Percentiles rank a stretch among this genome's conserved stretches.
These are phyloP conservation scores for Adelges cooleyi DNA, from an alignment of 1,140 invertebrate species.

Conservation along the genomic window DNA sequence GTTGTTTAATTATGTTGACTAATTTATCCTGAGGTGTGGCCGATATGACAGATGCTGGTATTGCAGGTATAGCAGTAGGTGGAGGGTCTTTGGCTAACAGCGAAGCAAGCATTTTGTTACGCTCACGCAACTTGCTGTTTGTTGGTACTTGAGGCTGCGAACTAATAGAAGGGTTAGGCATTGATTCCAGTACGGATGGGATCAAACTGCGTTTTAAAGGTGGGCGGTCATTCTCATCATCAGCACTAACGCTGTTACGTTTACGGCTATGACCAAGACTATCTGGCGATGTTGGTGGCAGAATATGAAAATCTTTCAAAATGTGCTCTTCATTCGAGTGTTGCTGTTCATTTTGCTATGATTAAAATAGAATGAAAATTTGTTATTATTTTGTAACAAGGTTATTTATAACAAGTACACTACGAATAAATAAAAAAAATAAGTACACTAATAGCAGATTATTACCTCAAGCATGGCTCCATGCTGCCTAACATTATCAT, in stretches of 20 bases:
- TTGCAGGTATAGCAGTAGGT: conserved; percentile 52
- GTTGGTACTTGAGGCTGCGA: conserved; percentile 36
- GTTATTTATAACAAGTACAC: neutral
- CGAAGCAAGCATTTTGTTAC: conserved; percentile 76
- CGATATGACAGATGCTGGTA: conserved; percentile 51
- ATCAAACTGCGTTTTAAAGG: conserved; percentile 2
- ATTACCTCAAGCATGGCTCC: conserved; percentile 12
- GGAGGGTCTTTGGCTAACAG: conserved; percentile 63
- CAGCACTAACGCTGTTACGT: conserved; percentile 46
- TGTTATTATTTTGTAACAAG: neutral
- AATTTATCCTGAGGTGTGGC: conserved; percentile 53
- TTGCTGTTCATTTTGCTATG: conserved; percentile 7
- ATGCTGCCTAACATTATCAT: conserved; percentile 36
- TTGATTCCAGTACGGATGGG: conserved; percentile 1
- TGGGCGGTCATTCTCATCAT: conserved; percentile 39
- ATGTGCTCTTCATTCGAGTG: neutral
- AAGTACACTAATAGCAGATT: neutral
- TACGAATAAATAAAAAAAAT: neutral
- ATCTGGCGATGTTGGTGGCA: conserved; percentile 41
- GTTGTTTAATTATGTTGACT: conserved; percentile 33
- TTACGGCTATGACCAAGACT: conserved; percentile 42
- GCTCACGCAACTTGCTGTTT: conserved; percentile 60
- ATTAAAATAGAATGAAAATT: no score
- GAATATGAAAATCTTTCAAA: neutral
- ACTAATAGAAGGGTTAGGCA: conserved; percentile 21